These are phyloP conservation scores for Upupa epops DNA, from an alignment of 2,113 vertebrate species.

Conservation along the genomic window DNA sequence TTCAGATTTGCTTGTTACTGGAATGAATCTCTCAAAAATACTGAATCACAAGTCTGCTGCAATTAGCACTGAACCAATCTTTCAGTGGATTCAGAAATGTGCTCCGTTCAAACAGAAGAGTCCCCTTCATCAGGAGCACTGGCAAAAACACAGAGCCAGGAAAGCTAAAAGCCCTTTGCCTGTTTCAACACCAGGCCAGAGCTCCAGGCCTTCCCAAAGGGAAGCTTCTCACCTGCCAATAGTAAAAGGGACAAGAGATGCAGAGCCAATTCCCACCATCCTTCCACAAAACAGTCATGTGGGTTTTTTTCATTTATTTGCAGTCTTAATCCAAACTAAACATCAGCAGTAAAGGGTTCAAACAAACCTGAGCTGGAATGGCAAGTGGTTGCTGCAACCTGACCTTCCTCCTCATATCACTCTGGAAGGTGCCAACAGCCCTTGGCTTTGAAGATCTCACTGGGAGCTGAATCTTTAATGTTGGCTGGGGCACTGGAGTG, in stretches of 20 bases:
- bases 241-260: not conserved
- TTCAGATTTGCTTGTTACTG: not conserved
- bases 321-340: not conserved
- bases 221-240: not conserved
- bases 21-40: conserved; percentile 3
- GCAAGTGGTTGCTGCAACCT: not conserved
- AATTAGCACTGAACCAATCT: not conserved
- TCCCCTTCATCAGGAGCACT: not conserved
- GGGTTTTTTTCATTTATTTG: not conserved
- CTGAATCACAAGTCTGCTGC: not conserved
- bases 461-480: not conserved
- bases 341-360: not conserved
- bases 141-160: not conserved
- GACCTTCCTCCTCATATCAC: not conserved
- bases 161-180: not conserved
- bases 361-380: not conserved
- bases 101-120: not conserved
- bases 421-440: not conserved
- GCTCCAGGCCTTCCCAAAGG: not conserved
- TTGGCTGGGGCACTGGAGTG: not conserved
- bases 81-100: not conserved
- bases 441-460: not conserved
- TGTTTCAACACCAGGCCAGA: not conserved
- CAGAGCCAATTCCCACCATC: not conserved
- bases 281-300: not conserved